Percentiles rank a stretch among this genome's conserved stretches.
Conservation (phyloP, 2,113 vertebrate genomes). For the Daboia siamensis region DNA sequence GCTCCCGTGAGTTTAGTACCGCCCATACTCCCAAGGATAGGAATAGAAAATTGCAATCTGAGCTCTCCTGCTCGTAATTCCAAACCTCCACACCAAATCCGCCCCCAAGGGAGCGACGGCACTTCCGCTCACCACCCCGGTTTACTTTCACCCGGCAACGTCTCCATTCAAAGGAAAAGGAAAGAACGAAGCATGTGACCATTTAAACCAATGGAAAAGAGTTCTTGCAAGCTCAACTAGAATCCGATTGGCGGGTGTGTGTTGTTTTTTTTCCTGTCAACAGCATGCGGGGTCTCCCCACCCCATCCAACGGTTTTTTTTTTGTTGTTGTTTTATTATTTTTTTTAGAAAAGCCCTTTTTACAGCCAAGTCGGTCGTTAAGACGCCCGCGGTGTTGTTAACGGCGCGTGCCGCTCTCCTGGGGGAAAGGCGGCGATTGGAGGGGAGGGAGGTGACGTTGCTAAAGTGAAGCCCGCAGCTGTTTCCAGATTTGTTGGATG, state of each 20-base stretch:
- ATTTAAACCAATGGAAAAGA: neutral
- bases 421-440: neutral
- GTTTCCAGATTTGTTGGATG: too few relatives aligned
- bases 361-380: rapidly evolving
- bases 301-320: rapidly evolving
- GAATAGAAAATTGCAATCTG: neutral
- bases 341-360: neutral
- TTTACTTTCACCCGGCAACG: neutral
- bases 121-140: neutral
- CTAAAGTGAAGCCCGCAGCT: neutral
- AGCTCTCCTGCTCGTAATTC: neutral
- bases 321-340: too few relatives aligned
- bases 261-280: neutral
- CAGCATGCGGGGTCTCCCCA: neutral
- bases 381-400: neutral
- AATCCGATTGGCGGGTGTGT: neutral
- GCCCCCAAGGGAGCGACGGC: neutral
- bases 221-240: neutral
- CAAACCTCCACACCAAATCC: neutral
- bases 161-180: neutral
- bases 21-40: too few relatives aligned
- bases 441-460: too few relatives aligned
- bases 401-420: neutral
- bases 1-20: neutral
- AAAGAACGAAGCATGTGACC: neutral